A percentile compares a stretch with the other conserved stretches of the same genome.
Conservation (phyloP, 2,797 vertebrate genomes). For the Pelochelys cantorii region DNA sequence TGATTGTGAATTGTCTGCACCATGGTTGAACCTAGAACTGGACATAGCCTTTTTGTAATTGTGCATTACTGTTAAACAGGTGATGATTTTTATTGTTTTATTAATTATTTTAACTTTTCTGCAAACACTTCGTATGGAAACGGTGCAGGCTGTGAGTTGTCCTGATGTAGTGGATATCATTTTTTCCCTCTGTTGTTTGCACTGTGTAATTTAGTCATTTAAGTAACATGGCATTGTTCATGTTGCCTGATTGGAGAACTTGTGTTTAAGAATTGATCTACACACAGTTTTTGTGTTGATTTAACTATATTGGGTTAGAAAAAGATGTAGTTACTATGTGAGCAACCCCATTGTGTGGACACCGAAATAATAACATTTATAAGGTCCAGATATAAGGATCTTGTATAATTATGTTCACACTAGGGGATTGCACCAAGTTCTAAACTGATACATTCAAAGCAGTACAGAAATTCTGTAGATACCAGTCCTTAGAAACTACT, state of each 20-base stretch:
- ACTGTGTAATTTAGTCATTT: slow-evolving; percentile 20
- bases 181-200: slow-evolving; percentile 37
- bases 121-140: not conserved
- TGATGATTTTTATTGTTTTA: not conserved
- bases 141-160: not conserved
- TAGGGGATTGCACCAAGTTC: not conserved
- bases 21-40: slow-evolving; percentile 11
- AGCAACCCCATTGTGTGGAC: not conserved
- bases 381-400: not conserved
- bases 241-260: not conserved
- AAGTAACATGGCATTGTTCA: not conserved
- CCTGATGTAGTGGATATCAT: slow-evolving; percentile 27
- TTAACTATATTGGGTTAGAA: not conserved
- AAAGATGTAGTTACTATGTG: not conserved
- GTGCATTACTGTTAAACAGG: slow-evolving; percentile 22
- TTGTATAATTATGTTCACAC: not conserved
- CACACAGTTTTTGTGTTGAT: not conserved
- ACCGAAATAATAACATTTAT: accelerated
- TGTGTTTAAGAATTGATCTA: slow-evolving; percentile 14
- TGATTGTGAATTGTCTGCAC: slow-evolving; percentile 12
- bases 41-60: slow-evolving; percentile 44
- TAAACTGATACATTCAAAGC: not conserved
- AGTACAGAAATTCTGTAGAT: not conserved
- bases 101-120: slow-evolving; percentile 17
- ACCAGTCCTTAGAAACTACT: not conserved